Evolutionary conservation across 2,113 vertebrate species (phyloP), one percentile per base, ranked within the genome.

Genomic region (Pseudonaja textilis): DNA sequence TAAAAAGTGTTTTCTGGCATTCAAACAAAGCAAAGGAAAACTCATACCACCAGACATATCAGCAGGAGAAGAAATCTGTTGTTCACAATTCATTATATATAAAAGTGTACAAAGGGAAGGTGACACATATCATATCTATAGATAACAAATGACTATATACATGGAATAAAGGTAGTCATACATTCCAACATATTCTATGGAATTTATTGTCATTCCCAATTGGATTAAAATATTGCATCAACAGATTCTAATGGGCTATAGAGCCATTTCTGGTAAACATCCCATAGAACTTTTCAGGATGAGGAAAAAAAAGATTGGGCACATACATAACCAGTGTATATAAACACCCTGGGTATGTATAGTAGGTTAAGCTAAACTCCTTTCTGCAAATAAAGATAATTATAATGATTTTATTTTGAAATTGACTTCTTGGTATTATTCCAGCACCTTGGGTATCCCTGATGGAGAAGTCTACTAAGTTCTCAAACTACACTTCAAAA

Each of bases 1-100:
- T 47, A 94, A 95, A 96, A 96, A 94, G 92, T 93, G 92, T 93
- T 88, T 59, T 94, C 91, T 88, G 90, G 85, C 88, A 91, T 59
- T 87, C 88, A 0, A 0, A 86, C 94, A 92, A 61, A 95, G 94
- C 93, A 87, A 85, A 93, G 50, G 47, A 90, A 95, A 96, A 92
- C 92, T 93, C 94, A 92, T 59, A 87, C 16, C 88, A 91, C 93
- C 57, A 5, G 85, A 89, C n/a, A 29, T 61, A 61, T 45, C 47
- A 2, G 0, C 94, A 90, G 39, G 54, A 90, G 14, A 0, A 0
- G 93, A 74, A 29, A 91, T 87, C 54, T 45, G 57, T 74, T 0
- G 20, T 89, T 93, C 88, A 61, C 64, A 93, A 50, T 47, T 81
- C 47, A 86, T 64, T 87, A 86, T 54, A 64, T 55, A 42, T 16